Conservation (phyloP, 2,113 vertebrate species). For the Notothenia coriiceps region DNA sequence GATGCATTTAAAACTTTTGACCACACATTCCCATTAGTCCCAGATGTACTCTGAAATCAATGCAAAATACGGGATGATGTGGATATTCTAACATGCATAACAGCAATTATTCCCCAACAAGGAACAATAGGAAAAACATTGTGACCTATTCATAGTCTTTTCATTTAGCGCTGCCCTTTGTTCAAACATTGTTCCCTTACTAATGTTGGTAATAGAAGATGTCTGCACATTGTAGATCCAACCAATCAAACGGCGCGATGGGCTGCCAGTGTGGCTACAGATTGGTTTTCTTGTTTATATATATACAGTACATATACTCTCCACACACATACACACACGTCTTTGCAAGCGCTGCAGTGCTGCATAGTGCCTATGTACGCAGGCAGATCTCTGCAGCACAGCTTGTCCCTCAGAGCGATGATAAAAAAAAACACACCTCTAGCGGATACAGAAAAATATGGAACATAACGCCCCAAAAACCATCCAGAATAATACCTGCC, state of each 20-base stretch:
- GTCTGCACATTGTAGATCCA: not conserved
- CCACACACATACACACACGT: not conserved
- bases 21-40: not conserved
- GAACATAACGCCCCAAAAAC: slow-evolving; percentile 21
- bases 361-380: slow-evolving; percentile 20
- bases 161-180: not conserved
- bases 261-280: not conserved
- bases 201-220: not conserved
- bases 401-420: slow-evolving; percentile 28
- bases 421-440: slow-evolving; percentile 51
- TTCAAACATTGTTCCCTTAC: not conserved
- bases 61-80: not conserved
- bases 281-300: slow-evolving; percentile 4
- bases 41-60: no score
- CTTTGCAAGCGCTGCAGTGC: slow-evolving; percentile 42
- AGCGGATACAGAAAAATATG: slow-evolving; percentile 38
- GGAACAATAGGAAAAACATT: not conserved
- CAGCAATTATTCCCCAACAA: not conserved
- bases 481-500: slow-evolving; percentile 19
- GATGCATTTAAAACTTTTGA: not conserved
- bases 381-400: slow-evolving; percentile 34
- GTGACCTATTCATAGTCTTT: not conserved
- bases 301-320: not conserved
- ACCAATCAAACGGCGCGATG: not conserved
- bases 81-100: not conserved